Percentiles rank a stretch among this genome's conserved stretches.
Conservation (phyloP, 2,113 vertebrate species). For the Microtus richardsoni region DNA sequence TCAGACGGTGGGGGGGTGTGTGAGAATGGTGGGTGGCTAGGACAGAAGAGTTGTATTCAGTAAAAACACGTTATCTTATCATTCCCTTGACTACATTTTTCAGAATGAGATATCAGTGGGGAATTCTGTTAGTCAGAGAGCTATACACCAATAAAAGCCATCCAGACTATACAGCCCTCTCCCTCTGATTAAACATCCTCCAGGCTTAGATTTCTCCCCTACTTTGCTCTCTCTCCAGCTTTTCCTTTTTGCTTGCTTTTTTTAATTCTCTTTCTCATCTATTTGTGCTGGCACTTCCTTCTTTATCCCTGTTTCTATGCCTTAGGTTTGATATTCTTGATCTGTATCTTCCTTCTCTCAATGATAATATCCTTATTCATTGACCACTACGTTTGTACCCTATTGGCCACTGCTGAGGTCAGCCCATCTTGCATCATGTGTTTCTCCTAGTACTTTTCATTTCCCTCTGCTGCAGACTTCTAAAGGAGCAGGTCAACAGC, state of each 20-base stretch:
- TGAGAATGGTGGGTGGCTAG: not conserved
- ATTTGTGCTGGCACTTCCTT: accelerated
- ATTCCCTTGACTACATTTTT: not conserved
- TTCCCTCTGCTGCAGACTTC: not conserved
- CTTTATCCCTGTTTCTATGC: not conserved
- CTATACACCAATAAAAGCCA: not conserved
- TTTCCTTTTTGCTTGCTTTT: not conserved
- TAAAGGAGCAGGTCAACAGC: not conserved
- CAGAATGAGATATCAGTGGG: not conserved
- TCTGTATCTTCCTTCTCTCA: not conserved
- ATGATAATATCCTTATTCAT: not conserved
- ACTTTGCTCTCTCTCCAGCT: not conserved
- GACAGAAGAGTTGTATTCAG: not conserved
- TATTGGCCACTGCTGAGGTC: not conserved
- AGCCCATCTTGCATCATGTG: not conserved
- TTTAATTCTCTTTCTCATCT: not conserved
- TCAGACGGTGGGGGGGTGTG: not conserved
- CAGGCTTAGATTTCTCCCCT: not conserved
- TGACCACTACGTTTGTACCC: not conserved
- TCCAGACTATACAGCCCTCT: not conserved
- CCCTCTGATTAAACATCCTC: not conserved
- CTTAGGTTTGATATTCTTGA: not conserved
- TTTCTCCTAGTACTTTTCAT: not conserved
- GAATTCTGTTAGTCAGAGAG: not conserved
- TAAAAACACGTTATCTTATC: not conserved